Conservation (phyloP, 2,113 vertebrate genomes). For the Microcebus tavaratra region DNA sequence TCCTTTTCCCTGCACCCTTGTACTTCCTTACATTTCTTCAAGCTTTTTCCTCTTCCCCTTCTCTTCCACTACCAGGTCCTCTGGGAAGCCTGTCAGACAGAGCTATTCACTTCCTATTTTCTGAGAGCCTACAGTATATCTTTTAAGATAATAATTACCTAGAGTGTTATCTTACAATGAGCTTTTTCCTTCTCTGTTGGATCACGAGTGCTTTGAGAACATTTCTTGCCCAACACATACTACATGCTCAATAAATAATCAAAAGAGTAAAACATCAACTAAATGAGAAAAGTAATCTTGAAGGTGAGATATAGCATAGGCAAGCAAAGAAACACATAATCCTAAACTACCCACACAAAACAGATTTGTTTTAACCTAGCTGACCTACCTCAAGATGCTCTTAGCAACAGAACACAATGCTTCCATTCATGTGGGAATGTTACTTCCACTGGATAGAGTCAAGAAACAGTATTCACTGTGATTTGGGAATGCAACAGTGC, state of each 20-base stretch:
- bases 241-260: background rate
- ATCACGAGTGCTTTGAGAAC: background rate
- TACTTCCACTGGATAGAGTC: background rate
- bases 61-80: background rate
- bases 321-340: slow-evolving; percentile 19
- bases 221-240: background rate
- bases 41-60: background rate
- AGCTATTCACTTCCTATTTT: slow-evolving; percentile 9
- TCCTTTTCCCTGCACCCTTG: background rate
- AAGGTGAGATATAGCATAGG: background rate
- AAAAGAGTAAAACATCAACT: background rate
- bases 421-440: slow-evolving; percentile 17
- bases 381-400: slow-evolving; percentile 7
- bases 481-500: background rate
- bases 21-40: background rate
- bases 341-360: background rate
- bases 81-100: background rate
- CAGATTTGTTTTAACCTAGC: slow-evolving; percentile 8
- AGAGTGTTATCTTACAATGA: background rate
- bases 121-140: background rate
- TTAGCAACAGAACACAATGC: background rate
- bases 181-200: background rate
- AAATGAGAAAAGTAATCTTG: background rate
- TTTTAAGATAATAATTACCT: background rate
- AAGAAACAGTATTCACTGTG: slow-evolving; percentile 9